phyloP scores from a whole-genome alignment of 2,888 invertebrate genomes.

The Drosophila ustulata region DNA sequence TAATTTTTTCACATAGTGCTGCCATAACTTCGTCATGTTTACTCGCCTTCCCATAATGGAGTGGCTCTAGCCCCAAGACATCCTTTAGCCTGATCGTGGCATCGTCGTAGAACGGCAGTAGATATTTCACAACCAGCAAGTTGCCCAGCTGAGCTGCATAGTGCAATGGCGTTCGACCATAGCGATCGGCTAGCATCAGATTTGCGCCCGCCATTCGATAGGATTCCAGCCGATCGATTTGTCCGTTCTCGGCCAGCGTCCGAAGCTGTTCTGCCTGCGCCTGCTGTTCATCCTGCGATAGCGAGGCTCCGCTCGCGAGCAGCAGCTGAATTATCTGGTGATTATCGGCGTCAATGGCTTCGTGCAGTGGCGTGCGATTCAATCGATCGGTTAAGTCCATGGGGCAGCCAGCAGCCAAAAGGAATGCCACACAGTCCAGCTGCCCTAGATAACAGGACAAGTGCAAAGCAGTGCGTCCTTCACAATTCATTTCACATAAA shows the following conservation, averaged over 20 bases:
- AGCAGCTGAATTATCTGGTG: constrained; percentile 88
- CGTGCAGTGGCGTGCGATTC: constrained; percentile 90
- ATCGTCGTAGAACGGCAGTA: constrained; percentile 86
- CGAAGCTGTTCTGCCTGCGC: constrained; percentile 89
- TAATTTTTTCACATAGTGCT: constrained; percentile 22
- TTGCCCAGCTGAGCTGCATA: constrained; percentile 88
- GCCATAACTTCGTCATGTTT: constrained; percentile 43
- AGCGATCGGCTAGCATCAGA: constrained; percentile 87
- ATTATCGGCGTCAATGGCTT: constrained; percentile 89
- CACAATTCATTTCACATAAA: constrained; percentile 90
- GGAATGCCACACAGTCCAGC: constrained; percentile 87
- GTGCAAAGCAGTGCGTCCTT: constrained; percentile 92
- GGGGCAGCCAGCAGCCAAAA: constrained; percentile 91
- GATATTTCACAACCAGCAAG: constrained; percentile 85
- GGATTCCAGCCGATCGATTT: constrained; percentile 87
- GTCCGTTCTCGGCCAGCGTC: constrained; percentile 87
- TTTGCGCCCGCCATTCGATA: constrained; percentile 89
- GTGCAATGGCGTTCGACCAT: constrained; percentile 89
- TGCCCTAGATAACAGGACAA: constrained; percentile 91
- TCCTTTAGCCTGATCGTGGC: constrained; percentile 84
- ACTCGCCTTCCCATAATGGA: constrained; percentile 86
- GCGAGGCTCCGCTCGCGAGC: constrained; percentile 90
- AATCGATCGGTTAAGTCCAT: constrained; percentile 91
- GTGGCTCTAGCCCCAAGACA: constrained; percentile 86
- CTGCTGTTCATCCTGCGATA: constrained; percentile 87